Evolutionary conservation across 2,888 invertebrate genomes (phyloP).

Genomic region (Argyresthia albistria): DNA sequence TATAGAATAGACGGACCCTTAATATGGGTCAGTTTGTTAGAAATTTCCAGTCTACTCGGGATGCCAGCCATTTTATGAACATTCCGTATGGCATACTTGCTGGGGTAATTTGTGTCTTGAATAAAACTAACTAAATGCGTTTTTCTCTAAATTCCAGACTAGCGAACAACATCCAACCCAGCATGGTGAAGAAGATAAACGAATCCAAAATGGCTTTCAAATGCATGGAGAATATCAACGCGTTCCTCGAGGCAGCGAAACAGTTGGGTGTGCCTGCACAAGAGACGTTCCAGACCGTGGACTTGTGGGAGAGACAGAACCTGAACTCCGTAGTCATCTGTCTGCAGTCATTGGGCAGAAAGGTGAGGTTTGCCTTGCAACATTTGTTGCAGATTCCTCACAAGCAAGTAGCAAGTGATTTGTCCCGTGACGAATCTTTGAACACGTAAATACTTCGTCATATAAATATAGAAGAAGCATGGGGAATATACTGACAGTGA

Average conservation of each 20-base stretch:
- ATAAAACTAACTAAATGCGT: neutral
- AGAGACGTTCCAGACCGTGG: slow-evolving; percentile 97
- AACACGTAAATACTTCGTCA: too few relatives aligned
- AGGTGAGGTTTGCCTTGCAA: slow-evolving; percentile 68
- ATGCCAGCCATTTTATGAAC: neutral
- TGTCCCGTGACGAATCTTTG: too few relatives aligned
- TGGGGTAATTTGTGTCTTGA: neutral
- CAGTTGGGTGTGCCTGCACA: slow-evolving; percentile 92
- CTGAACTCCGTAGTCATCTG: slow-evolving; percentile 96
- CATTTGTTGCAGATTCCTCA: too few relatives aligned
- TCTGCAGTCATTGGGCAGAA: slow-evolving; percentile 94
- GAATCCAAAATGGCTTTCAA: slow-evolving; percentile 94
- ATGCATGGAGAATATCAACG: slow-evolving; percentile 99
- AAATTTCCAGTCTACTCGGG: neutral
- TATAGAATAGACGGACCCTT: too few relatives aligned
- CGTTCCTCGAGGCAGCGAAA: slow-evolving; percentile 88
- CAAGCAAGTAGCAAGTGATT: too few relatives aligned
- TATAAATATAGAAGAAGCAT: too few relatives aligned
- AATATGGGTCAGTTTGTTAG: slow-evolving; percentile 1
- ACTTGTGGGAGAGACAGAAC: slow-evolving; percentile 97
- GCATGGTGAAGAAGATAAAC: slow-evolving; percentile 93
- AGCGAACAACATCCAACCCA: slow-evolving; percentile 88
- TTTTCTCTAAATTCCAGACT: slow-evolving; percentile 70
- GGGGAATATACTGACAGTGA: too few relatives aligned
- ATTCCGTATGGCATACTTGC: too few relatives aligned